A percentile compares a stretch with the other conserved stretches of the same genome.
phyloP scores from a whole-genome alignment of 2,113 vertebrate genomes.

The Muscicapa adusta region DNA sequence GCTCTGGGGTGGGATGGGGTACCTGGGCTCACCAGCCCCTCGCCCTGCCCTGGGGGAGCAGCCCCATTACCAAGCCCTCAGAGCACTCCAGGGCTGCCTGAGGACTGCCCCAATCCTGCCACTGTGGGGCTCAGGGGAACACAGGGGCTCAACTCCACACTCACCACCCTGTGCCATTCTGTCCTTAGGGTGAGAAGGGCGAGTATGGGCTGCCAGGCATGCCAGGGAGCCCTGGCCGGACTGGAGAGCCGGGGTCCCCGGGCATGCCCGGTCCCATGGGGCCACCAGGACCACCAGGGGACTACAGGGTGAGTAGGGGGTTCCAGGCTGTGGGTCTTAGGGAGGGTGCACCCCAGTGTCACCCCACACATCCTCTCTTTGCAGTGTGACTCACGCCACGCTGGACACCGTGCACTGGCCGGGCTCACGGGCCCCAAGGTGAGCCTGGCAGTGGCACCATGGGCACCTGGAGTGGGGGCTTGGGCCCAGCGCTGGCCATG shows the following conservation, averaged over 20 bases:
- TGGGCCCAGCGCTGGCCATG: fast-evolving
- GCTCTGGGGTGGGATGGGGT: not conserved
- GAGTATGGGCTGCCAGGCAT: slow-evolving; percentile 23
- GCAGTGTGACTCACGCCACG: not conserved
- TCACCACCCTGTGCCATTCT: not conserved
- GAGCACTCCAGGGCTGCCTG: not conserved
- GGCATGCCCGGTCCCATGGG: slow-evolving; percentile 48
- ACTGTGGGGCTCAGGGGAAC: fast-evolving
- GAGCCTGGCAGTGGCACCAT: fast-evolving
- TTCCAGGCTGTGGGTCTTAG: fast-evolving
- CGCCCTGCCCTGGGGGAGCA: fast-evolving
- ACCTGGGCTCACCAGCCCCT: not conserved
- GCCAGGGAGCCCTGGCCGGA: slow-evolving; percentile 5
- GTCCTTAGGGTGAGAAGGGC: slow-evolving; percentile 41
- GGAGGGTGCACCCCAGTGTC: not conserved
- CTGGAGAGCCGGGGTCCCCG: not conserved
- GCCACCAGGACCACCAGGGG: not conserved
- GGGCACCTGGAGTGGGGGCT: fast-evolving
- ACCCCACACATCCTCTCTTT: not conserved
- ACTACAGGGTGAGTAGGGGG: slow-evolving; percentile 16
- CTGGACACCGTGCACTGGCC: fast-evolving
- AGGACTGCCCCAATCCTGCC: not conserved
- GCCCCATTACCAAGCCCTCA: not conserved
- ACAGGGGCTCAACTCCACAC: fast-evolving
- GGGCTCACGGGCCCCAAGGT: slow-evolving; percentile 44